phyloP scores from a whole-genome alignment of 2,797 vertebrate species.

The Crossoptilon crossoptilon region DNA sequence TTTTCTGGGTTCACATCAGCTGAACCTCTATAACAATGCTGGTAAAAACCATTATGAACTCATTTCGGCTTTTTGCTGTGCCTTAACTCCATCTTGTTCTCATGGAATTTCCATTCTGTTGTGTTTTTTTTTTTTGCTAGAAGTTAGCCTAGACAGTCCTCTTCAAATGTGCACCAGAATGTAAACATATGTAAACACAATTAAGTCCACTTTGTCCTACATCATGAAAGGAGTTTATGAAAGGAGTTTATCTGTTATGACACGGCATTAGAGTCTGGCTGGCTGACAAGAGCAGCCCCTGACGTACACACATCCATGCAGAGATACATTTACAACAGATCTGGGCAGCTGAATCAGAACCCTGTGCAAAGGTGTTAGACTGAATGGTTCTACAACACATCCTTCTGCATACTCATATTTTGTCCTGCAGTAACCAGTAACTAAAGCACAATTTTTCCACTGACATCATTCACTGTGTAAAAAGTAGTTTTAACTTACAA shows the following conservation, averaged over 20 bases:
- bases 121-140: neutral
- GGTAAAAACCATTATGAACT: neutral
- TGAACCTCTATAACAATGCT: neutral
- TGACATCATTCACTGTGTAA: accelerated
- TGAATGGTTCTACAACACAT: neutral
- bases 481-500: neutral
- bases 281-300: neutral
- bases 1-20: neutral
- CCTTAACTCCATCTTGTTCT: too few species aligned
- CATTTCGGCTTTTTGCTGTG: neutral
- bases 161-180: neutral
- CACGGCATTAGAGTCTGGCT: neutral
- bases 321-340: neutral
- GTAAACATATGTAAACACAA: neutral
- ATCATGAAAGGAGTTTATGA: neutral
- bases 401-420: neutral
- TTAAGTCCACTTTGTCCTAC: neutral
- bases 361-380: neutral
- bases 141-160: neutral
- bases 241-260: neutral
- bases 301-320: neutral
- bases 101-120: neutral
- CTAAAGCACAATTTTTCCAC: neutral
- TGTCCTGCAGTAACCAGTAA: neutral
- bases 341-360: accelerated